phyloP scores from a whole-genome alignment of 2,113 vertebrate genomes.

The Pipa parva region DNA sequence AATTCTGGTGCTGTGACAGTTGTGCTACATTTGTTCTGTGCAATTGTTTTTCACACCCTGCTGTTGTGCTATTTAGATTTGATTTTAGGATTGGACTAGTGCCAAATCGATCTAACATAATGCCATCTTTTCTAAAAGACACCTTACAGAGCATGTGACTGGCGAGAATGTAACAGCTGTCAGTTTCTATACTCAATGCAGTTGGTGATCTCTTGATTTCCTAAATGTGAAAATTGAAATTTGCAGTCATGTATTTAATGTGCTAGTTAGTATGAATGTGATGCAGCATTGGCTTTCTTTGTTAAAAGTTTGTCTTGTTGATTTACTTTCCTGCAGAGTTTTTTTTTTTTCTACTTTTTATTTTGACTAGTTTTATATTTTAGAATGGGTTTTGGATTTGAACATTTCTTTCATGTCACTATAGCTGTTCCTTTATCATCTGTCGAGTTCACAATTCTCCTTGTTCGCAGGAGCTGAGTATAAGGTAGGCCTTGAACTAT shows the following conservation, averaged over 20 bases:
- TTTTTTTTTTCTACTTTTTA: conserved; percentile 5
- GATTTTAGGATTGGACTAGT: not conserved
- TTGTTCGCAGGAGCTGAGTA: conserved; percentile 23
- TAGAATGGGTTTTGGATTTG: conserved; percentile 3
- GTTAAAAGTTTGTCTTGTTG: not conserved
- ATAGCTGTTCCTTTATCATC: conserved; percentile 5
- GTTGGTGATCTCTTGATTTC: not conserved
- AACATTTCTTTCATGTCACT: conserved; percentile 9
- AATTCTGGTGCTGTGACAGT: no score
- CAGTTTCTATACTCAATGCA: not conserved
- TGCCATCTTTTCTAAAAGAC: not conserved
- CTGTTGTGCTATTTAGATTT: not conserved
- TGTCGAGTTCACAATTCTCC: conserved; percentile 22
- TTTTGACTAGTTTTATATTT: not conserved
- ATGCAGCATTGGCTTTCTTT: not conserved
- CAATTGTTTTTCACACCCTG: not conserved
- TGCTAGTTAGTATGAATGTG: not conserved
- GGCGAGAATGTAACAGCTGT: not conserved
- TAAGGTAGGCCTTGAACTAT: conserved; percentile 15
- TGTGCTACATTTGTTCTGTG: no score
- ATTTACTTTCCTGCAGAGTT: not conserved
- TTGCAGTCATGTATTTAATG: not conserved
- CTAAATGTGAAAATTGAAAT: not conserved
- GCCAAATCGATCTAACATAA: not conserved
- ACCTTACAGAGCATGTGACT: not conserved